These are phyloP conservation scores for Athene cunicularia DNA, from an alignment of 2,113 vertebrate species.

Conservation along the genomic window DNA sequence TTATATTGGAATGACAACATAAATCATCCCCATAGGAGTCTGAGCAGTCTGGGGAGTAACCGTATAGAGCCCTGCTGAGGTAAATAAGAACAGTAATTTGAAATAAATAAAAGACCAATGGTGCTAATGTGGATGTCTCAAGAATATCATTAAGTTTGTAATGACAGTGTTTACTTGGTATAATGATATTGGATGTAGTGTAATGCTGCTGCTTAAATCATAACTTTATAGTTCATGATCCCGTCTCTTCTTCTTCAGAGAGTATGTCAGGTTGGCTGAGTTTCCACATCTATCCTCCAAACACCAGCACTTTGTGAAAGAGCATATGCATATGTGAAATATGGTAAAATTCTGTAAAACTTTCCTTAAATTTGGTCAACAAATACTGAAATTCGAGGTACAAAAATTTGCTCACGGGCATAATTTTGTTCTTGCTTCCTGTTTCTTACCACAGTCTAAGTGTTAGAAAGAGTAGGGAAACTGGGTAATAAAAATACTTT, in stretches of 20 bases:
- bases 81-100: slow-evolving; percentile 80
- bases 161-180: slow-evolving; percentile 44
- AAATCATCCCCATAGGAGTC: slow-evolving; percentile 63
- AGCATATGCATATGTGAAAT: not conserved
- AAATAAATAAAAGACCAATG: slow-evolving; percentile 76
- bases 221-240: not conserved
- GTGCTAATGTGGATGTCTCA: slow-evolving; percentile 72
- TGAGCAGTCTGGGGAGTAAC: slow-evolving; percentile 46
- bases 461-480: not conserved
- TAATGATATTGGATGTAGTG: slow-evolving; percentile 7
- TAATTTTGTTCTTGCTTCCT: not conserved
- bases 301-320: slow-evolving; percentile 11
- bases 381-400: not conserved
- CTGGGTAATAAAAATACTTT: not conserved
- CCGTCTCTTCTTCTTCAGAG: slow-evolving; percentile 9
- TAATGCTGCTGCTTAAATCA: slow-evolving; percentile 31
- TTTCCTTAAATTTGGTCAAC: not conserved
- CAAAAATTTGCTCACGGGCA: not conserved
- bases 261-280: not conserved
- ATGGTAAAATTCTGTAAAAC: slow-evolving; percentile 4
- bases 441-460: not conserved
- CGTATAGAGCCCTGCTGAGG: slow-evolving; percentile 59
- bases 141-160: slow-evolving; percentile 69
- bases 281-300: slow-evolving; percentile 18
- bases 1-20: slow-evolving; percentile 58